Percentiles rank a stretch among this genome's conserved stretches.
These are phyloP conservation scores for Macrotis lagotis DNA, from an alignment of 2,113 vertebrate species.

Conservation along the genomic window DNA sequence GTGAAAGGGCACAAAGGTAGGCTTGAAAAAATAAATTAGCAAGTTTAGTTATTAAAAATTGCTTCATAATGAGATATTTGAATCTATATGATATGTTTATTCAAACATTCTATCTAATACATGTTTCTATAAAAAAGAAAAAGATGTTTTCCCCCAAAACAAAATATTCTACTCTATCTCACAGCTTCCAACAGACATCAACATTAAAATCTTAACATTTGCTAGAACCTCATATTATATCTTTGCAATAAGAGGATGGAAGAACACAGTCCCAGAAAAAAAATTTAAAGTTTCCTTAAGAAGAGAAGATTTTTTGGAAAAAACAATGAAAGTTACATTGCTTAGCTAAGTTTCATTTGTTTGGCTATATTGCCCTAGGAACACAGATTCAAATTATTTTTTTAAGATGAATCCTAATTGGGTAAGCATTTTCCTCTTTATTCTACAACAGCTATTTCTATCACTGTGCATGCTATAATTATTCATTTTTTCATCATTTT, in stretches of 20 bases:
- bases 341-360: slow-evolving; percentile 11
- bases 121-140: neutral
- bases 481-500: slow-evolving; percentile 71
- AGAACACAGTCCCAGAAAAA: slow-evolving; percentile 46
- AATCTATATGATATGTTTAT: slow-evolving; percentile 36
- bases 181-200: slow-evolving; percentile 57
- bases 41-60: neutral
- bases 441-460: slow-evolving; percentile 20
- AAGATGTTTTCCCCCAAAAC: slow-evolving; percentile 56
- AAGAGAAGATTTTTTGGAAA: slow-evolving; percentile 26
- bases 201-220: slow-evolving; percentile 64
- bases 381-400: slow-evolving; percentile 13
- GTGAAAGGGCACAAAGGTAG: neutral
- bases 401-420: slow-evolving; percentile 26
- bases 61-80: slow-evolving; percentile 27
- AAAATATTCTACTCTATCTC: slow-evolving; percentile 53
- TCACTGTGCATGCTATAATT: slow-evolving; percentile 48
- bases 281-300: slow-evolving; percentile 42
- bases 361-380: slow-evolving; percentile 2
- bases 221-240: slow-evolving; percentile 53
- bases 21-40: slow-evolving; percentile 38
- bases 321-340: slow-evolving; percentile 36
- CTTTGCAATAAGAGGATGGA: slow-evolving; percentile 55
- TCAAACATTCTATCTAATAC: slow-evolving; percentile 55
- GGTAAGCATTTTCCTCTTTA: slow-evolving; percentile 35